Base-by-base conservation (phyloP, 2,797 vertebrate genomes). In the Argentina silus region DNA sequence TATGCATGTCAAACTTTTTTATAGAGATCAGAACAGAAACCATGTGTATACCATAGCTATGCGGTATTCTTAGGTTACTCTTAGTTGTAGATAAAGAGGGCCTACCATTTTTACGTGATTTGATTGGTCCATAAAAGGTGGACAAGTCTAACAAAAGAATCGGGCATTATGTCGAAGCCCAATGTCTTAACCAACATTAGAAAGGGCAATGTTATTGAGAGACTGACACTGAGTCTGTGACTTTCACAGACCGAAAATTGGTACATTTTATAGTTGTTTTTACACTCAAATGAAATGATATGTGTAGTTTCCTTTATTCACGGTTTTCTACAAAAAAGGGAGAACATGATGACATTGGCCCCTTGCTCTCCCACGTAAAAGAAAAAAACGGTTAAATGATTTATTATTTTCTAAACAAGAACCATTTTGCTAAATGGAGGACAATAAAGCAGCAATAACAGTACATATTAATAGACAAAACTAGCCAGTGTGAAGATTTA, bases 381-480 rank as follows among this genome's bases (percentile, higher is more conserved):
- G 53, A 86, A 82, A 89, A 88, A 83, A 90, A 84, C 83, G 74
- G 85, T 92, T 90, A 86, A 83, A 93, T 87, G 78, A 90, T 81
- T 86, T 87, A 80, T 88, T 79, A 70, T 92, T 92, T 93, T 93
- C 82, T 91, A 92, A 92, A 87, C 71, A 74, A 85, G 70, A 91
- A 90, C 88, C 72, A 87, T 88, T 93, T 96, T 95, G 93, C 92
- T 94, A 90, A 93, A 91, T 81, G 81, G 90, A 91, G 89, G 89
- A 93, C 92, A 91, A 90, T 82, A 86, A 94, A 90, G 91, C 95
- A 97, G 97, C 97, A 98, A 98, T 98, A 98, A 97, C 91, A 91
- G 87, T 92, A 95, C 91, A 93, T 87, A 89, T 89, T 90, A 92
- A 87, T 80, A 93, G 89, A 90, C 84, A 85, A 87, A 94, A 93